Conservation (phyloP, 2,113 vertebrate genomes). For the Nibea coibor region DNA sequence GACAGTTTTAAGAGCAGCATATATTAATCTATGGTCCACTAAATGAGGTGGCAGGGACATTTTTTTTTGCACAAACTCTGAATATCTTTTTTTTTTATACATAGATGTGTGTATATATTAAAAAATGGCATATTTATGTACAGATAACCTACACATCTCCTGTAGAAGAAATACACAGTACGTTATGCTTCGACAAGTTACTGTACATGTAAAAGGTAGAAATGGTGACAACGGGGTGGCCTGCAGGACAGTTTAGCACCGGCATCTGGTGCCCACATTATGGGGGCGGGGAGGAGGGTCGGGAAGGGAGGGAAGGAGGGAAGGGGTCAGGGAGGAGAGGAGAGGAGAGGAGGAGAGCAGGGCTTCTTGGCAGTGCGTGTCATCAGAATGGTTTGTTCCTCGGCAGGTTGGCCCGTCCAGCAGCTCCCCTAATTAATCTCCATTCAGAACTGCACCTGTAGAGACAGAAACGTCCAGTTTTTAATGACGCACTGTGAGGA, state of each 20-base stretch:
- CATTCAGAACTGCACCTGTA: constrained; percentile 74
- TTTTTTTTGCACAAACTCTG: constrained; percentile 88
- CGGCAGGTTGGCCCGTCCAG: constrained; percentile 50
- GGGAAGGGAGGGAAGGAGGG: constrained; percentile 8
- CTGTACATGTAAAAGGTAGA: constrained; percentile 93
- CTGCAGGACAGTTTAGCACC: constrained; percentile 81
- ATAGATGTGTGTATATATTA: constrained; percentile 82
- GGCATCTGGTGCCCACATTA: constrained; percentile 70
- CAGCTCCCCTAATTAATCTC: constrained; percentile 45
- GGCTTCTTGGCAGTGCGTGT: constrained; percentile 85
- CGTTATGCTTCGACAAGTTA: constrained; percentile 89
- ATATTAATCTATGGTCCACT: constrained; percentile 85
- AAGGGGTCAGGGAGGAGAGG: constrained; percentile 22
- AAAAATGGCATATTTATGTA: constrained; percentile 96
- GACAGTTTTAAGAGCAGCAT: constrained; percentile 90
- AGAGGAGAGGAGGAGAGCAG: constrained; percentile 48
- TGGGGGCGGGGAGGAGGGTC: not conserved
- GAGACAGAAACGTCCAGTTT: not conserved
- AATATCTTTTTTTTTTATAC: constrained; percentile 83
- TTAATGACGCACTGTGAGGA: not conserved
- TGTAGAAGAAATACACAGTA: constrained; percentile 94
- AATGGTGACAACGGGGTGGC: constrained; percentile 76
- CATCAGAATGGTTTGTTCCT: constrained; percentile 66
- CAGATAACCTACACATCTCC: constrained; percentile 86
- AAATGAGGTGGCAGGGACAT: constrained; percentile 86